Base-by-base conservation (phyloP, 2,113 vertebrate species). In the Chloroceryle aenea region DNA sequence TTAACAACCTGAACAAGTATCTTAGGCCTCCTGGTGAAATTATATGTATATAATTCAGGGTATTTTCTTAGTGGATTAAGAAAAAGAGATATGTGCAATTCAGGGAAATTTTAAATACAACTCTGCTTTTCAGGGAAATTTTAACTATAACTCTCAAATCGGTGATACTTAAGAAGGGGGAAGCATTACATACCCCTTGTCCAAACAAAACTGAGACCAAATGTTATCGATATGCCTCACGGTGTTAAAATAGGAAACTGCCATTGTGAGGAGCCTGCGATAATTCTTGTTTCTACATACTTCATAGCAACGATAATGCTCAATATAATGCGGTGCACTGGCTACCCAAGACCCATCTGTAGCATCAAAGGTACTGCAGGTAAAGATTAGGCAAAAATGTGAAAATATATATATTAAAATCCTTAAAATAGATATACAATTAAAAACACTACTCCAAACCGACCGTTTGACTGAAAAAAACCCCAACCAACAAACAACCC, bases 1-100 rank as follows among this genome's bases (percentile, higher is more conserved):
- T 80, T 30, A 79, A 42, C 64, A 78, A 82, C 12, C 40, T 17
- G 18, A 83, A 59, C 32, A 30, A 90, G 64, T 17, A 74, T 32
- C 80, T 53, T 7, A 55, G 43, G 74, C 71, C 84, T 95, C 93
- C 90, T 67, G 90, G 67, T 93, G 92, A 85, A 95, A 95, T 90
- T 6, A 23, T 15, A 6, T 4, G 14, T 2, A 17, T 8, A 29
- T 11, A 42, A 71, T 17, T 36, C 79, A 43, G 29, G 68, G 11
- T 26, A 25, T 72, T 78, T 84, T 73, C 61, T 73, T 36, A 22
- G 29, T 1, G 52, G 29, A 34, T 58, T 16, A 36, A 38, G 45
- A 42, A 74, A 25, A 74, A 82, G 9, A 77, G 88, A 34, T 0
- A 3, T 0, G 4, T 30, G 25, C 18, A 61, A 72, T 1, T 23